Percentiles rank a stretch among this genome's conserved stretches.
These are phyloP conservation scores for Apamea crenata DNA, from an alignment of 2,888 invertebrate species.

Conservation along the genomic window DNA sequence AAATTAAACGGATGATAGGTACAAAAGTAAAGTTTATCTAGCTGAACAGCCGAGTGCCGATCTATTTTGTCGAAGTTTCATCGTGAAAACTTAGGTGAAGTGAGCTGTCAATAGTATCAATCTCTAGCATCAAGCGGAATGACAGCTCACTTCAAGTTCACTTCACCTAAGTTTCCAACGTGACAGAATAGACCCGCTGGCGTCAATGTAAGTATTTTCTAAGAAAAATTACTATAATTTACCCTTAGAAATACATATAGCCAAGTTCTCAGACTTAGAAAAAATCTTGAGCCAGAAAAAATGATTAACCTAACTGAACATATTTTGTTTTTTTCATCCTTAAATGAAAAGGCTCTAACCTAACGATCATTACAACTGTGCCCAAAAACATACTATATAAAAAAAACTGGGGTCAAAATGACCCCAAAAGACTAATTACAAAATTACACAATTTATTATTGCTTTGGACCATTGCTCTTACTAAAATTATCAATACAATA, in stretches of 20 bases:
- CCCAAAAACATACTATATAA: background rate
- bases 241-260: background rate
- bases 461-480: slow-evolving; percentile 49
- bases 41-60: no score
- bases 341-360: background rate
- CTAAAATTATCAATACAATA: slow-evolving; percentile 42
- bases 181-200: no score
- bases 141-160: background rate
- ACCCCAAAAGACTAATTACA: background rate
- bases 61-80: no score
- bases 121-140: no score
- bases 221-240: background rate
- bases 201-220: background rate
- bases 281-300: background rate
- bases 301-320: background rate
- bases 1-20: no score
- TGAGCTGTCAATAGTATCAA: background rate
- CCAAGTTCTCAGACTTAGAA: background rate
- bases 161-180: background rate
- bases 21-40: no score
- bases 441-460: slow-evolving; percentile 14
- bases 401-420: background rate
- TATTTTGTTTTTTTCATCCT: background rate
- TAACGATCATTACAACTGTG: background rate
- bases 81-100: background rate